Conservation (phyloP, 2,113 vertebrate species). For the Peromyscus polionotus region DNA sequence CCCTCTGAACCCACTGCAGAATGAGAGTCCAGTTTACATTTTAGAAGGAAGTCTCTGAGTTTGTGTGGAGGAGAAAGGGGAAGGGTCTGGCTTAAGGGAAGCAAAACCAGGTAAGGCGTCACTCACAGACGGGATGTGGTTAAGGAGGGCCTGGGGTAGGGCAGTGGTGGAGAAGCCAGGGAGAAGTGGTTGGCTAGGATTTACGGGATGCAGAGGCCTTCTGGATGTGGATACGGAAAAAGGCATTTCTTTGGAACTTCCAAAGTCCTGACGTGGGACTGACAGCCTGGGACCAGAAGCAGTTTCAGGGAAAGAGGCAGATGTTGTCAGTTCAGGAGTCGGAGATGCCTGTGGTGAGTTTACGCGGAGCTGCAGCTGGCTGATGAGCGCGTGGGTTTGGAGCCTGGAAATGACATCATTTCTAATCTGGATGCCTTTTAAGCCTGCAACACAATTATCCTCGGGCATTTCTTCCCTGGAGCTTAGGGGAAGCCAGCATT, state of each 20-base stretch:
- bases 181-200: not conserved
- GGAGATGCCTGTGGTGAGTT: not conserved
- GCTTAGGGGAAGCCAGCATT: not conserved
- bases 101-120: not conserved
- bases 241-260: not conserved
- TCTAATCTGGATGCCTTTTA: not conserved
- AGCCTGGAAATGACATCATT: not conserved
- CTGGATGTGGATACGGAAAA: not conserved
- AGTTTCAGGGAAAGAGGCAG: not conserved
- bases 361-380: not conserved
- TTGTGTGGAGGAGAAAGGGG: not conserved
- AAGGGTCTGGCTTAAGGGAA: not conserved
- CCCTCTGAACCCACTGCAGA: not conserved
- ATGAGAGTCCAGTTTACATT: not conserved
- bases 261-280: not conserved
- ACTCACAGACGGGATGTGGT: not conserved
- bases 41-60: not conserved
- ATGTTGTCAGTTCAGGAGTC: not conserved
- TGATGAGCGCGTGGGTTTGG: not conserved
- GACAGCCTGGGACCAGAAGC: not conserved
- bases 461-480: not conserved
- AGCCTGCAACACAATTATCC: constrained; percentile 4
- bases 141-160: not conserved
- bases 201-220: not conserved
- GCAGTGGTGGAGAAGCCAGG: not conserved